These are phyloP conservation scores for Cromileptes altivelis DNA, from an alignment of 2,113 vertebrate genomes.

Conservation along the genomic window DNA sequence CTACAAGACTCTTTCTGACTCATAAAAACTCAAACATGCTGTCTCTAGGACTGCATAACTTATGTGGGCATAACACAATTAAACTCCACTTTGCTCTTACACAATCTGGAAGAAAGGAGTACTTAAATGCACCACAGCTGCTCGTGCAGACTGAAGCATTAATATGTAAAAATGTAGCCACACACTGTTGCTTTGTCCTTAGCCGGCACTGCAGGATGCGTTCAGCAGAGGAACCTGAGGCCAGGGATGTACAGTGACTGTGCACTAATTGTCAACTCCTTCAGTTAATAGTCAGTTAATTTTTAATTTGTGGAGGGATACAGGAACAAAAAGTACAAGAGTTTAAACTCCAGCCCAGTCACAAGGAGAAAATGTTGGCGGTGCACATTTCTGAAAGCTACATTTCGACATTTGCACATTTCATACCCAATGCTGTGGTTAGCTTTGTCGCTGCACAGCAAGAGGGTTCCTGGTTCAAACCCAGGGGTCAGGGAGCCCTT, in stretches of 20 bases:
- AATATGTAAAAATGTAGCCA: slow-evolving; percentile 39
- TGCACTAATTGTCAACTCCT: slow-evolving; percentile 56
- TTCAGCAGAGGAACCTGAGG: slow-evolving; percentile 52
- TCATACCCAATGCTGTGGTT: too few species aligned
- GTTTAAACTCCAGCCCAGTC: slow-evolving; percentile 15
- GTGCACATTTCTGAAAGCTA: too few species aligned
- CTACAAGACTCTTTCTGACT: background rate
- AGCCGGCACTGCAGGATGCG: slow-evolving; percentile 36
- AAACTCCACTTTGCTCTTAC: background rate
- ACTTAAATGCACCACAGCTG: slow-evolving; percentile 40
- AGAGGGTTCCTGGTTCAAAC: too few species aligned
- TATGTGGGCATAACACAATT: background rate
- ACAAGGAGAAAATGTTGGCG: too few species aligned
- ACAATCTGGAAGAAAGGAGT: background rate
- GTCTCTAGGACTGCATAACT: background rate
- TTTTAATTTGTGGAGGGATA: slow-evolving; percentile 63
- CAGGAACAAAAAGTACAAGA: slow-evolving; percentile 34
- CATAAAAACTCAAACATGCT: background rate
- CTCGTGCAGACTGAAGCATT: slow-evolving; percentile 33
- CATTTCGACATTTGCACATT: too few species aligned
- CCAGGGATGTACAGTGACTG: slow-evolving; percentile 26
- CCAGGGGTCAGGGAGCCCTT: too few species aligned
- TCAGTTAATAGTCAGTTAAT: slow-evolving; percentile 64
- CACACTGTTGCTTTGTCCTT: slow-evolving; percentile 25
- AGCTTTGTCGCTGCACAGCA: too few species aligned